These are phyloP conservation scores for Chelon auratus DNA, from an alignment of 2,797 vertebrate genomes.

Conservation along the genomic window DNA sequence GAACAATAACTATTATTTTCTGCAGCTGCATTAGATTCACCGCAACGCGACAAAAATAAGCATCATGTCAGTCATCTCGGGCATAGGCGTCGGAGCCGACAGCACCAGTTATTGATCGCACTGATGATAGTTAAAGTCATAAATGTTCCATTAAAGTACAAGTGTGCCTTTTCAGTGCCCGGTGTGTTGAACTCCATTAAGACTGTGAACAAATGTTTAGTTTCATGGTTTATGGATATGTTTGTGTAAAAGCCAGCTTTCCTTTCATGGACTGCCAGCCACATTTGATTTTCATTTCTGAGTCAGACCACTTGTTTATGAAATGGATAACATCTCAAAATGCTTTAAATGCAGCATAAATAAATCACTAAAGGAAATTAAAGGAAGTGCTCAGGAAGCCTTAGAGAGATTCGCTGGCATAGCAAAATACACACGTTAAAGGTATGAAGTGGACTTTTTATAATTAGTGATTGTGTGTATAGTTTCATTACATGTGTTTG, in stretches of 20 bases:
- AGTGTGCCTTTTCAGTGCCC: not conserved
- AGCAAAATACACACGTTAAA: not conserved
- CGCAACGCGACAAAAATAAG: constrained; percentile 25
- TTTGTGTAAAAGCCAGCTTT: constrained; percentile 34
- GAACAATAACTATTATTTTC: constrained; percentile 50
- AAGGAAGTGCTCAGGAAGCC: not conserved
- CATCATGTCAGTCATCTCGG: constrained; percentile 15
- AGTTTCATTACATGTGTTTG: not conserved
- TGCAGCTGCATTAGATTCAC: constrained; percentile 17
- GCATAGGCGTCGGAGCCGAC: not conserved
- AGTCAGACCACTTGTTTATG: constrained; percentile 19
- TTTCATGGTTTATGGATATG: constrained; percentile 34
- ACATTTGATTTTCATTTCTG: constrained; percentile 25
- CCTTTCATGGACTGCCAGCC: constrained; percentile 4
- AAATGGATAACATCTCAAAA: constrained; percentile 26
- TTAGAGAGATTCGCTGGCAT: not conserved
- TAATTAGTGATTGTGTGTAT: too few species aligned
- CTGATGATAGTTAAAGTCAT: constrained; percentile 3
- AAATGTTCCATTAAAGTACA: not conserved
- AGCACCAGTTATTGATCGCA: not conserved
- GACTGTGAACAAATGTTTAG: constrained; percentile 45
- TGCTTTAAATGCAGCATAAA: constrained; percentile 8
- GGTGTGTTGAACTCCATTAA: constrained; percentile 22
- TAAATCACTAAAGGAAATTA: constrained; percentile 7
- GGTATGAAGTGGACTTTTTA: not conserved